Base-by-base conservation (phyloP, 2,113 vertebrate species). In the Circaetus gallicus region DNA sequence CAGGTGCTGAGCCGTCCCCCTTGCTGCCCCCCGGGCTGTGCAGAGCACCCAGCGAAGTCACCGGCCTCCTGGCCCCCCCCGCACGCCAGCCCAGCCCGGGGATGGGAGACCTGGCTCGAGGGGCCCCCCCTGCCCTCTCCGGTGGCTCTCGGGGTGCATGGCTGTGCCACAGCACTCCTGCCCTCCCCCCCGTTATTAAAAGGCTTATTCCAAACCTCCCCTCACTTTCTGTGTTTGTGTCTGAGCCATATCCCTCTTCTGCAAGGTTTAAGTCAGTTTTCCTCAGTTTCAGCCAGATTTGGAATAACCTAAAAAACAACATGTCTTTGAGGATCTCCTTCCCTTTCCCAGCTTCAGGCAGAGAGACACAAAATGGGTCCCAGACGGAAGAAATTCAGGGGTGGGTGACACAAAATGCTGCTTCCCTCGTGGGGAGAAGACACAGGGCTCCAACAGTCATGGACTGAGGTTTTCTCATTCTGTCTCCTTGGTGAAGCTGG, bases 391-490 rank as follows among this genome's bases (percentile, higher is more conserved):
- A 65, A 83, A 61, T 36, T 18, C 21, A 38, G 42, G 28, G 38
- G 9, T 3, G 53, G 25, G 19, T 19, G 18, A 10, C 4, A 7
- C 3, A 4, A 59, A 52, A 81, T 15, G 21, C 31, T 88, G 69
- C 21, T 69, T 67, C 63, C 70, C 28, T 67, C 1, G 2, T 0
- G 6, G 17, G 34, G 71, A 32, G 52, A 32, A 22, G 31, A 38
- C 10, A 2, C 3, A 34, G 16, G 43, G 49, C 38, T 78, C 58
- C 56, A 26, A 3, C 13, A 49, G 18, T 3, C 0, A 0, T 5
- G 36, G 36, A 8, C 24, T 62, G 61, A 76, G 61, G 12, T 59
- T 36, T 76, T 53, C 58, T 49, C 43, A 7, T 58, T 56, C 58
- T 21, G 36, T 16, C 49, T 79, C 42, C 66, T 50, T 47, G 55